Conservation (phyloP, 53 echinoderm and acorn worm species). For the Echinometra lucunter region DNA sequence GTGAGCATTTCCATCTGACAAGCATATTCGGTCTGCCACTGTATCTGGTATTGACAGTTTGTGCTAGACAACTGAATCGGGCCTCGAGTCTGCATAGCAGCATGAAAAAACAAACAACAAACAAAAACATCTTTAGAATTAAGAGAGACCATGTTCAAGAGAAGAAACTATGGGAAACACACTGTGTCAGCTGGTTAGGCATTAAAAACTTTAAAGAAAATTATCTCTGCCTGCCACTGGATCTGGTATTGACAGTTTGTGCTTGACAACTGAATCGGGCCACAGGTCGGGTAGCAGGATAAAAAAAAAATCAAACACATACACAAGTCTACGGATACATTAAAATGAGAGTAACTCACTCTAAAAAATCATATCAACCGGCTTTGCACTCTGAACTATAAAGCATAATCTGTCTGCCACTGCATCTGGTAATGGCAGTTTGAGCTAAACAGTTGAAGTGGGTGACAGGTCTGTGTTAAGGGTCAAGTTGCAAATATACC, state of each 20-base stretch:
- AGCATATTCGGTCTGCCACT: constrained; percentile 97
- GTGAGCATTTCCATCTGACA: constrained; percentile 82
- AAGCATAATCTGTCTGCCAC: constrained; percentile 94
- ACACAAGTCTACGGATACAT: no score
- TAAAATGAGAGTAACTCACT: no score
- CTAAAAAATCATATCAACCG: no score
- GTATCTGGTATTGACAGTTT: constrained; percentile 90
- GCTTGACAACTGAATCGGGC: not conserved
- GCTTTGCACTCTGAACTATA: no score
- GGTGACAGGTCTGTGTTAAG: constrained; percentile 76
- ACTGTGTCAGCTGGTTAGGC: not conserved
- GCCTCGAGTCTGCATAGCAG: constrained; percentile 73
- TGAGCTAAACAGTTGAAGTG: constrained; percentile 78
- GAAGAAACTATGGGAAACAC: not conserved
- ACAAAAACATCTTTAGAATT: no score
- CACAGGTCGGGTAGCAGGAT: not conserved
- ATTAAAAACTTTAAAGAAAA: not conserved
- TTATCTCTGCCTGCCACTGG: not conserved
- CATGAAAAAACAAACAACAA: not conserved
- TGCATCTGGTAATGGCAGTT: constrained; percentile 91
- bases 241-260: not conserved
- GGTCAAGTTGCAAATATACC: no score
- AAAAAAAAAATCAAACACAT: no score
- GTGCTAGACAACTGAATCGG: constrained; percentile 81
- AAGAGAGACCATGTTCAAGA: not conserved